phyloP scores from a whole-genome alignment of 1,140 invertebrate species.

The Eupeodes corollae region DNA sequence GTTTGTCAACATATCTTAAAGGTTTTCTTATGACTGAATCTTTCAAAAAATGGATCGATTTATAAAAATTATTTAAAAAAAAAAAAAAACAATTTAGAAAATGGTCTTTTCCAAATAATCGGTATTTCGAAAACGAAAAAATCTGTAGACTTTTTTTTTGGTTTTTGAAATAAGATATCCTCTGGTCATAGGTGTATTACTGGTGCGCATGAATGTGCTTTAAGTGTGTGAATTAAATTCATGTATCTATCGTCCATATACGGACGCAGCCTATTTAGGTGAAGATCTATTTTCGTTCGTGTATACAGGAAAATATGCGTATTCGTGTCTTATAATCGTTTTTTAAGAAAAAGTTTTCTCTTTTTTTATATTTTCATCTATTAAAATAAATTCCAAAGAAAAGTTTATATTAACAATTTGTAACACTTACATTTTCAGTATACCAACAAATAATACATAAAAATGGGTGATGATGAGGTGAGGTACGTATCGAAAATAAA shows the following conservation, averaged over 20 bases:
- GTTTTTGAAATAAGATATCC: background rate
- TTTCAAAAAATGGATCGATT: too few species aligned
- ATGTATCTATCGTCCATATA: too few species aligned
- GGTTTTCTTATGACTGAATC: too few species aligned
- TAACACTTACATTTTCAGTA: slow-evolving; percentile 17
- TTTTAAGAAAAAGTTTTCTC: background rate
- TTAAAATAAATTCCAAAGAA: background rate
- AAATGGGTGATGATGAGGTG: slow-evolving; percentile 81
- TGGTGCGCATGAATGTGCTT: background rate
- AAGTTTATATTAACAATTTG: background rate
- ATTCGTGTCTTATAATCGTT: background rate
- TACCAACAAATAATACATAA: slow-evolving; percentile 39
- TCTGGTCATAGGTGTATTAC: background rate
- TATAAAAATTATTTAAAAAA: too few species aligned
- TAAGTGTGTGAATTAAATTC: background rate
- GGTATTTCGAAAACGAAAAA: too few species aligned
- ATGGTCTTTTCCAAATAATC: too few species aligned
- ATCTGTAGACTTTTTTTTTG: too few species aligned
- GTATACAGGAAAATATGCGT: background rate
- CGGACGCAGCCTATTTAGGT: too few species aligned
- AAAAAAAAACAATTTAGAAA: too few species aligned
- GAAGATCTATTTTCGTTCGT: slow-evolving; percentile 7
- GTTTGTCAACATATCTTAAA: too few species aligned
- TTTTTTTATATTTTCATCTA: slow-evolving; percentile 5
- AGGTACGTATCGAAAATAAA: slow-evolving; percentile 50